Percentiles rank a stretch among this genome's conserved stretches.
These are phyloP conservation scores for Sebastolobus altivelis DNA, from an alignment of 2,797 vertebrate genomes.

Conservation along the genomic window DNA sequence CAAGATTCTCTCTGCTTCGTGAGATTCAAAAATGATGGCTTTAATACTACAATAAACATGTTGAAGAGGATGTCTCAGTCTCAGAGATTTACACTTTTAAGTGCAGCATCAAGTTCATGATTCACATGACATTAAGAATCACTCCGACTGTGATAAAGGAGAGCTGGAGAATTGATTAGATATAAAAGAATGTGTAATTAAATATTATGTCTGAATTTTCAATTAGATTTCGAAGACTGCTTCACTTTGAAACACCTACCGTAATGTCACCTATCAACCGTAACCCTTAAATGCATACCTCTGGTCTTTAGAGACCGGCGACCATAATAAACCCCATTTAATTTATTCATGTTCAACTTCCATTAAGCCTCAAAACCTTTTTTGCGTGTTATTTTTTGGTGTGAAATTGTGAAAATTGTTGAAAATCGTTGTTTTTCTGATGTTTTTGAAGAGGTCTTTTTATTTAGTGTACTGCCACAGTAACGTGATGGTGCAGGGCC, in stretches of 20 bases:
- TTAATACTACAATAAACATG: constrained; percentile 40
- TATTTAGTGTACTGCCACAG: not conserved
- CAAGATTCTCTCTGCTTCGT: constrained; percentile 35
- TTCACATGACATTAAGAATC: constrained; percentile 1
- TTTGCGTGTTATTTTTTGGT: not conserved
- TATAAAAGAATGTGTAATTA: constrained; percentile 21
- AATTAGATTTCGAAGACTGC: constrained; percentile 26
- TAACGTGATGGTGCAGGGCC: not conserved
- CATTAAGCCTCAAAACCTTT: not conserved
- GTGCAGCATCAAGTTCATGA: constrained; percentile 9
- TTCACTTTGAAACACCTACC: constrained; percentile 8
- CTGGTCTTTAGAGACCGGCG: not conserved
- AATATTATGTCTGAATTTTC: constrained; percentile 35
- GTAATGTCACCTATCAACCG: constrained; percentile 9
- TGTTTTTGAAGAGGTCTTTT: not conserved
- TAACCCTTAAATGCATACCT: not conserved
- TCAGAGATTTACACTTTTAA: constrained; percentile 26
- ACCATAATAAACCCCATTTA: not conserved
- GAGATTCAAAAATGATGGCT: constrained; percentile 37
- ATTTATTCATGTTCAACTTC: not conserved
- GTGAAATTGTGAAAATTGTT: not conserved
- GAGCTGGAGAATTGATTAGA: constrained; percentile 39
- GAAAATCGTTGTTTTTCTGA: not conserved
- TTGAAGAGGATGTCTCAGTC: constrained; percentile 23
- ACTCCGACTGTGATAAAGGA: constrained; percentile 6